phyloP scores from a whole-genome alignment of 2,797 vertebrate genomes.

The Cuniculus paca region DNA sequence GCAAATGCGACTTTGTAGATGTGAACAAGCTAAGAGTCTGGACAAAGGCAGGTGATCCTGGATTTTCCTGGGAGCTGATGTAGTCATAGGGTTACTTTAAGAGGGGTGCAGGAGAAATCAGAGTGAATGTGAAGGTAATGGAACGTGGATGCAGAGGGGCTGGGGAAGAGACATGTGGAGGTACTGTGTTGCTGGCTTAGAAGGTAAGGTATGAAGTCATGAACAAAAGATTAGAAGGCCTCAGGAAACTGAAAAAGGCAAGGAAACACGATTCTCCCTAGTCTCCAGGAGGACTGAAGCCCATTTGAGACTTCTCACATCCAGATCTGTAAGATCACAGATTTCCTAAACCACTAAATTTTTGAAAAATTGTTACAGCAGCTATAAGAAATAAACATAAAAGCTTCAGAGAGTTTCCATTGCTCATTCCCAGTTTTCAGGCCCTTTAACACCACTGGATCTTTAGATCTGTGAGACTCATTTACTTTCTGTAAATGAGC shows the following conservation, averaged over 20 bases:
- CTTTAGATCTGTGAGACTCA: neutral
- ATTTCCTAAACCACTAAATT: neutral
- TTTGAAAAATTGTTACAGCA: neutral
- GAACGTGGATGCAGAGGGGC: fast-evolving
- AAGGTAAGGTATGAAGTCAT: neutral
- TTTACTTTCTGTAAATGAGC: neutral
- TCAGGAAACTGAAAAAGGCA: neutral
- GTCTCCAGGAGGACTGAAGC: neutral
- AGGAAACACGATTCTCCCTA: neutral
- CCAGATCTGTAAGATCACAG: neutral
- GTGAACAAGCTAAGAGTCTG: neutral
- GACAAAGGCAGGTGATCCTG: neutral
- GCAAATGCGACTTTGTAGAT: neutral
- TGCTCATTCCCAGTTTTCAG: neutral
- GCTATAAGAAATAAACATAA: neutral
- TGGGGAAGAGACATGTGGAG: neutral
- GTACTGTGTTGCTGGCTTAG: neutral
- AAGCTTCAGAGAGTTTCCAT: neutral
- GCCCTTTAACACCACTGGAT: neutral
- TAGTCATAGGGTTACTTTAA: neutral
- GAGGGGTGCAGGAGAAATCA: neutral
- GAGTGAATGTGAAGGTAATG: neutral
- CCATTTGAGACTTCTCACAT: neutral
- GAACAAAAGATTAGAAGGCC: neutral
- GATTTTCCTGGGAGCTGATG: neutral